A percentile compares a stretch with the other conserved stretches of the same genome.
Conservation (phyloP, 2,888 invertebrate species). For the Orthosia gothica region DNA sequence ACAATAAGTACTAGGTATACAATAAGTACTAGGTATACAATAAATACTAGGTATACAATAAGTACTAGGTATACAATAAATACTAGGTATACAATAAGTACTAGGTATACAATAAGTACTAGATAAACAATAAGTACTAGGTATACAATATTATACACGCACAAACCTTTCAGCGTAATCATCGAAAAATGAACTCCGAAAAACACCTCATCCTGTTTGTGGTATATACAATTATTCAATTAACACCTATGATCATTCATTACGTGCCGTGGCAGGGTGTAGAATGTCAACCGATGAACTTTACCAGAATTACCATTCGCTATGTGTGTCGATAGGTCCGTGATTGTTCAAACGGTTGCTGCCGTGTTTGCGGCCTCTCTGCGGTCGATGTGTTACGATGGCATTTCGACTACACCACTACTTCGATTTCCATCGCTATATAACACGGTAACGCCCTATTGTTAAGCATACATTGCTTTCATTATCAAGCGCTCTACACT, state of each 20-base stretch:
- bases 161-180: constrained; percentile 1
- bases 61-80: too few species aligned
- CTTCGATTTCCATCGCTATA: constrained; percentile 65
- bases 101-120: too few species aligned
- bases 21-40: too few species aligned
- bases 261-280: constrained; percentile 31
- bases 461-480: constrained; percentile 55
- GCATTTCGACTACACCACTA: constrained; percentile 78
- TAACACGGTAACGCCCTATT: constrained; percentile 67
- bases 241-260: constrained; percentile 52
- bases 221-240: constrained; percentile 48
- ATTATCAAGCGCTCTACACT: constrained; percentile 20
- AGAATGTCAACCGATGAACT: constrained; percentile 70
- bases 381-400: constrained; percentile 83
- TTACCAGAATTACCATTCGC: constrained; percentile 72
- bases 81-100: too few species aligned
- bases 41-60: too few species aligned
- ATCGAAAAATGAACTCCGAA: constrained; percentile 24
- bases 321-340: constrained; percentile 79
- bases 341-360: constrained; percentile 83
- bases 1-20: too few species aligned
- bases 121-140: too few species aligned
- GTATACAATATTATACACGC: too few species aligned
- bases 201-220: constrained; percentile 34
- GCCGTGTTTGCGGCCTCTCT: constrained; percentile 82